Conservation (phyloP, 2,888 invertebrate species). For the Troides oblongomaculatus region DNA sequence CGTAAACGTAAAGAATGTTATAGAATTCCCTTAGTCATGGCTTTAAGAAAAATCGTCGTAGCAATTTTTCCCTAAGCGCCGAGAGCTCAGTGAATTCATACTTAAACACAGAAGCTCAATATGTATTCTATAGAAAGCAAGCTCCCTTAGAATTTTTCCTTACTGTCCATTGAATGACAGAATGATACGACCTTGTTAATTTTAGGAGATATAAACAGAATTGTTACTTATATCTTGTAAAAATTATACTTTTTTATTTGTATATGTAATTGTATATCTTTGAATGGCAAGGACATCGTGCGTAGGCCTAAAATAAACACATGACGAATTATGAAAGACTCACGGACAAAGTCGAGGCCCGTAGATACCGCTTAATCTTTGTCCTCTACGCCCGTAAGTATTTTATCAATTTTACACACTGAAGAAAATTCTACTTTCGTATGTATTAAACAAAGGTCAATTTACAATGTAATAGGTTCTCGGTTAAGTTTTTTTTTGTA, state of each 20-base stretch:
- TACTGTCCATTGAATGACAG: not conserved
- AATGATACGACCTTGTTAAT: not conserved
- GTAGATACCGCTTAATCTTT: constrained; percentile 37
- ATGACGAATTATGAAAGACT: constrained; percentile 56
- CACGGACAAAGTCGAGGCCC: constrained; percentile 60
- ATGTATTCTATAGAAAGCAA: not conserved
- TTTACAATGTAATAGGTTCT: constrained; percentile 39
- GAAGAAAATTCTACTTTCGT: constrained; percentile 46
- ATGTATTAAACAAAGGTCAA: constrained; percentile 46
- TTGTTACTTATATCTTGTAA: too few species aligned
- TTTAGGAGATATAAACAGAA: too few species aligned
- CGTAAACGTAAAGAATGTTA: constrained; percentile 4
- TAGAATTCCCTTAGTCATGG: constrained; percentile 1
- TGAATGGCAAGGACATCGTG: constrained; percentile 9
- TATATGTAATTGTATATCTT: not conserved
- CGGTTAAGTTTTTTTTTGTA: constrained; percentile 37
- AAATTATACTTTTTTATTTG: too few species aligned
- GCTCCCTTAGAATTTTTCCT: not conserved
- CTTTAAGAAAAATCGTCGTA: constrained; percentile 7
- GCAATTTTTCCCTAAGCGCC: constrained; percentile 10
- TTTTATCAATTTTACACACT: constrained; percentile 34
- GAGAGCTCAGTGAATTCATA: constrained; percentile 17
- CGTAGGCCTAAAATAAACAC: constrained; percentile 33
- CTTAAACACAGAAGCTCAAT: constrained; percentile 26
- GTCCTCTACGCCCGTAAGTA: constrained; percentile 41